Evolutionary conservation across 2,113 vertebrate genomes (phyloP).

Genomic region (Motacilla alba): DNA sequence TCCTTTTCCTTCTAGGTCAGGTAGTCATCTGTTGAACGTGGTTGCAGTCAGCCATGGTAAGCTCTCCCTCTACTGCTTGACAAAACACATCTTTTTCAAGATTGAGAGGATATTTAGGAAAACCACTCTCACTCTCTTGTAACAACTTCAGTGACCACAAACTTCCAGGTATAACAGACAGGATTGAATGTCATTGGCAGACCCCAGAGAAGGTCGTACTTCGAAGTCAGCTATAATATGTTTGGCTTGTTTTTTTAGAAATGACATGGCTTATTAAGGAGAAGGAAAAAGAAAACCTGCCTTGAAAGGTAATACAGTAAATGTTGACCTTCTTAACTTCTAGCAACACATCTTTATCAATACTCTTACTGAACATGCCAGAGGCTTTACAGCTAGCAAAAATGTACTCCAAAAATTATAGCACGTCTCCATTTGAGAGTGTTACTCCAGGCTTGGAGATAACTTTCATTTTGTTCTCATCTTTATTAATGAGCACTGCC

Average conservation of each 20-base stretch:
- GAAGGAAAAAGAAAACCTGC: neutral
- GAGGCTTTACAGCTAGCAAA: neutral
- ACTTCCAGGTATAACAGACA: neutral
- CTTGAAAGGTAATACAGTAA: neutral
- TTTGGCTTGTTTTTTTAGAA: neutral
- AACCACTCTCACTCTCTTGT: neutral
- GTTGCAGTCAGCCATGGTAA: neutral
- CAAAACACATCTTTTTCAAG: neutral
- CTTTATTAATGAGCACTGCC: neutral
- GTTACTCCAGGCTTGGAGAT: neutral
- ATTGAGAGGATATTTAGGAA: neutral
- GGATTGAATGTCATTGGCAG: rapidly evolving
- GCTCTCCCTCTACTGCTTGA: neutral
- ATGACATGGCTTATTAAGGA: neutral
- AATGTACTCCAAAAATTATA: neutral
- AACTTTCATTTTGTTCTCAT: neutral
- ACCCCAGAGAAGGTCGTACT: neutral
- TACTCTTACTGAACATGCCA: neutral
- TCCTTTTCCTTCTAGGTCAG: neutral
- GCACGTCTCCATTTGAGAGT: rapidly evolving
- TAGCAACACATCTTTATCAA: neutral
- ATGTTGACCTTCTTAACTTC: neutral
- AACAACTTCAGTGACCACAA: neutral
- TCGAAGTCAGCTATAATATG: neutral
- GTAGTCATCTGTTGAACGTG: neutral